These are phyloP conservation scores for Corapipo altera DNA, from an alignment of 2,113 vertebrate species.

Conservation along the genomic window DNA sequence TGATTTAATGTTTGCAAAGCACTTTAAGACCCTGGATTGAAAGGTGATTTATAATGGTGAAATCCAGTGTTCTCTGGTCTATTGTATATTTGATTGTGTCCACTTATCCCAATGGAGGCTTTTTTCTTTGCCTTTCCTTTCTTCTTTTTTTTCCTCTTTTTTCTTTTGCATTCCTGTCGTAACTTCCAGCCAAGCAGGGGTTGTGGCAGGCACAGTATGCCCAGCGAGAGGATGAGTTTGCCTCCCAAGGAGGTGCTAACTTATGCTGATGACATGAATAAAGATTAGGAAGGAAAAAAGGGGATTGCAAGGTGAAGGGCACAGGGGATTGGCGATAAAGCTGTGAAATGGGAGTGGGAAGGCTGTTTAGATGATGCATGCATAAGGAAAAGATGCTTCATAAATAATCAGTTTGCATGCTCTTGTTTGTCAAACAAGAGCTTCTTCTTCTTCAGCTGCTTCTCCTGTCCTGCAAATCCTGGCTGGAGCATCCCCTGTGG, in stretches of 20 bases:
- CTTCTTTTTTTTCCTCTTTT: fast-evolving
- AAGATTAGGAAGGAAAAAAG: neutral
- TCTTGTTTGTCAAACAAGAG: neutral
- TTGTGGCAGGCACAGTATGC: neutral
- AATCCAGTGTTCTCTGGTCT: slow-evolving; percentile 15
- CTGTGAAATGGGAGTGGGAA: neutral
- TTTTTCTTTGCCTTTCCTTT: neutral
- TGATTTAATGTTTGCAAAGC: slow-evolving; percentile 54
- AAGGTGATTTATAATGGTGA: slow-evolving; percentile 55
- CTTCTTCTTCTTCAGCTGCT: neutral
- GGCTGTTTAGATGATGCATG: neutral
- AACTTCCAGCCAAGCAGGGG: neutral
- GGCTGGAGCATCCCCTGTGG: neutral
- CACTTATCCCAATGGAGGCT: neutral
- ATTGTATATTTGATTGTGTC: neutral
- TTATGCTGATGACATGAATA: slow-evolving; percentile 17
- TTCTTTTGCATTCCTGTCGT: neutral
- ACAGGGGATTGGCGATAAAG: neutral
- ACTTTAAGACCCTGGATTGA: slow-evolving; percentile 52
- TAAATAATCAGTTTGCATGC: neutral
- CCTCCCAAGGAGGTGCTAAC: slow-evolving; percentile 24
- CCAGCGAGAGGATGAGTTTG: neutral
- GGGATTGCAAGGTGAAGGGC: neutral
- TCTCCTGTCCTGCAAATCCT: neutral
- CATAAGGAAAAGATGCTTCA: neutral